Evolutionary conservation across 2,797 vertebrate species (phyloP).

Genomic region (Phrynocephalus forsythii): DNA sequence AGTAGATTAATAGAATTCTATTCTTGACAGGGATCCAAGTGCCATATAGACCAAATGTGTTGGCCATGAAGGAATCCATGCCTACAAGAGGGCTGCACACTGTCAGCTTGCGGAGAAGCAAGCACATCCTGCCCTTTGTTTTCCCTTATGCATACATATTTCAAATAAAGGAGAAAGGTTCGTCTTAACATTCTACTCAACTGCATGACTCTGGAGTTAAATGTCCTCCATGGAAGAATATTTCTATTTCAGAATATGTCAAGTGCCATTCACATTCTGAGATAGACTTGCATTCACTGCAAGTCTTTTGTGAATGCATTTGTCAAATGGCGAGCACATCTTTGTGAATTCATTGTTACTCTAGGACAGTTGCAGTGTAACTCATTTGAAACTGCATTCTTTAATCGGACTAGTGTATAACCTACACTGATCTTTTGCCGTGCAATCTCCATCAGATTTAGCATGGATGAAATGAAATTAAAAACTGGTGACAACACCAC

Average conservation of each 20-base stretch:
- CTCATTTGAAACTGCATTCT: not conserved
- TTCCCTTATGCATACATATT: too few species aligned
- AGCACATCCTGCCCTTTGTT: not conserved
- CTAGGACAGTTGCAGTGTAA: too few species aligned
- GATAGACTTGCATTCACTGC: not conserved
- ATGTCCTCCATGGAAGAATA: not conserved
- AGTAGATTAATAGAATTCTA: too few species aligned
- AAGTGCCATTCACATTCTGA: not conserved
- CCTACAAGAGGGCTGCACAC: too few species aligned
- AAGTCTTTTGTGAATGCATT: not conserved
- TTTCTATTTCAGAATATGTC: not conserved
- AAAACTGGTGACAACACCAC: too few species aligned
- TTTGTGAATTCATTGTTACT: not conserved
- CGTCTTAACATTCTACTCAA: not conserved
- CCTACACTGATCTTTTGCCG: too few species aligned
- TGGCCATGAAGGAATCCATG: not conserved
- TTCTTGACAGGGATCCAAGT: too few species aligned
- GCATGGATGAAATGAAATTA: too few species aligned
- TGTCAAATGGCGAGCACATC: too few species aligned
- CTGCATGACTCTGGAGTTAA: not conserved
- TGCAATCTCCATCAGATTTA: too few species aligned
- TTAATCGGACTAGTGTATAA: not conserved
- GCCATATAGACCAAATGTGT: too few species aligned
- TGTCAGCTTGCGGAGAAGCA: not conserved
- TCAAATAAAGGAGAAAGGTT: not conserved